Evolutionary conservation across 2,113 vertebrate genomes (phyloP), one percentile per base, ranked within the genome.

Genomic region (Typhlomys cinereus): DNA sequence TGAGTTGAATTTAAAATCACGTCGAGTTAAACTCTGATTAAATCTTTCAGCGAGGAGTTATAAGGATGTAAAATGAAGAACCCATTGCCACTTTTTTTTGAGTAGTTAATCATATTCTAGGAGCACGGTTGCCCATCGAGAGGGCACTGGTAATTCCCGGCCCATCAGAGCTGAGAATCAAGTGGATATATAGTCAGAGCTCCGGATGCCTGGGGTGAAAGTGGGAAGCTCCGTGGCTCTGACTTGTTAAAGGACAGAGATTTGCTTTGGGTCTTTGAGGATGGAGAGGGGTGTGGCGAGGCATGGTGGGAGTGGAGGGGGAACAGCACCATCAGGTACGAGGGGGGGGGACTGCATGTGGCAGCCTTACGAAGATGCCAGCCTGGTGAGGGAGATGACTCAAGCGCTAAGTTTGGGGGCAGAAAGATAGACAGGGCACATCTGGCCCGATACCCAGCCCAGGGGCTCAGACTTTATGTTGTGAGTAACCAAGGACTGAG

Each of bases 1-100:
- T 66, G 34, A 83, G 64, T 78, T 69, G 34, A 85, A n/a, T n/a
- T n/a, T n/a, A n/a, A 94, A 94, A 90, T 93, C 86, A 75, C 75
- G 64, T 80, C 62, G 66, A 86, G 88, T 90, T 86, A 94, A 88
- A 75, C 50, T 71, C 9, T 71, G 39, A 70, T 79, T 75, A 66
- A 70, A 64, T n/a, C 87, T 88, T 34, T 1, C 13, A 86, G n/a
- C 59, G 78, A 81, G 82, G 13, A 36, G n/a, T n/a, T n/a, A 2
- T n/a, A 34, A 71, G 44, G 69, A 27, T 48, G 14, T 76, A 87
- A 83, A 54, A 50, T 36, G 29, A 50, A 85, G 29, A 27, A 18
- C 7, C 31, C 36, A 20, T 36, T 36, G 52, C 66, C n/a, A 66
- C 15, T 36, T 11, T 52, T 7, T 82, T 86, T 41, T 46, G 64